These are phyloP conservation scores for Sarcophaga variegata DNA, from an alignment of 2,888 invertebrate genomes.

Conservation along the genomic window DNA sequence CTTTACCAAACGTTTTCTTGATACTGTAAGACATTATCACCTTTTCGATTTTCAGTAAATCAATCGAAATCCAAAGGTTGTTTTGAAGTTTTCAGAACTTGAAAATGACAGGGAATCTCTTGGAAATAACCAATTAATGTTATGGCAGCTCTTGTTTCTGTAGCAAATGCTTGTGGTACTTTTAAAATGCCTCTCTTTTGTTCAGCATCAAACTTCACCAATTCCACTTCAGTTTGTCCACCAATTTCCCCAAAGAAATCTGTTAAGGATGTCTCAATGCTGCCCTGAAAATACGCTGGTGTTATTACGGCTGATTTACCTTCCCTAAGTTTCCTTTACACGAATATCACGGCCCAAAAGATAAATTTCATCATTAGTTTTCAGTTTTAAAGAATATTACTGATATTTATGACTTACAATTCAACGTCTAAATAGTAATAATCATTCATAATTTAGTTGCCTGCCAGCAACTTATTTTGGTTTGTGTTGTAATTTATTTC, in stretches of 20 bases:
- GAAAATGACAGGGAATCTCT: conserved; percentile 83
- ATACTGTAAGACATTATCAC: conserved; percentile 77
- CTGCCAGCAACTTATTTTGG: conserved; percentile 42
- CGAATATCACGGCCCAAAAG: not conserved
- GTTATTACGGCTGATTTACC: conserved; percentile 80
- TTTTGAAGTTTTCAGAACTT: conserved; percentile 83
- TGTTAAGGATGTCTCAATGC: conserved; percentile 83
- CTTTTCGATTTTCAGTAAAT: not conserved
- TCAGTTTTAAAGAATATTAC: not conserved
- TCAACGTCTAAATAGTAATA: conserved; percentile 84
- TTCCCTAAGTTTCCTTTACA: conserved; percentile 82
- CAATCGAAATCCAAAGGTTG: conserved; percentile 71
- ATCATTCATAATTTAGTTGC: conserved; percentile 77
- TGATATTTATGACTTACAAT: conserved; percentile 82
- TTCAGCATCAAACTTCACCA: conserved; percentile 83
- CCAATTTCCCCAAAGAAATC: conserved; percentile 85
- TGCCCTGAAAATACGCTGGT: conserved; percentile 84
- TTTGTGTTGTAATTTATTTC: conserved; percentile 29
- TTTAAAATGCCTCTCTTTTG: conserved; percentile 83
- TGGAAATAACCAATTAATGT: conserved; percentile 83
- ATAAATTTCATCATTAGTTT: conserved; percentile 21
- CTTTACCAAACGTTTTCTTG: conserved; percentile 85
- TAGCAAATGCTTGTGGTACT: conserved; percentile 83
- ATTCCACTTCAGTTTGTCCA: conserved; percentile 83
- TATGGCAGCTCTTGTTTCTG: conserved; percentile 84